Conservation (phyloP, 2,797 vertebrate species). For the Myripristis jacobus region DNA sequence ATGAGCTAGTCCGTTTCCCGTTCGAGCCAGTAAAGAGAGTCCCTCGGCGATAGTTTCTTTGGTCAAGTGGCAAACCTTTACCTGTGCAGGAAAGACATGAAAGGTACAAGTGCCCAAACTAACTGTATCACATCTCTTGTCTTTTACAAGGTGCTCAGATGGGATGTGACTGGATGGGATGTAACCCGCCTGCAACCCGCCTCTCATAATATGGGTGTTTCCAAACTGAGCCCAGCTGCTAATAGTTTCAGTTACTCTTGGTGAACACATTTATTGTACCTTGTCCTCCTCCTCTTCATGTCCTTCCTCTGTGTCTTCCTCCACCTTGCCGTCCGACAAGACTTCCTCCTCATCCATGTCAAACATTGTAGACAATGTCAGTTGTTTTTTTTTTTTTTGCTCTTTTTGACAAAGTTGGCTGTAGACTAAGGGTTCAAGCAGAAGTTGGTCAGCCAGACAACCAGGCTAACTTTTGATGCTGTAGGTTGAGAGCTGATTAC, state of each 20-base stretch:
- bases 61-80: constrained; percentile 76
- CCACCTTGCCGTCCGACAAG: constrained; percentile 53
- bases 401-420: background rate
- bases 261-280: too few species aligned
- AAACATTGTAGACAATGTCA: constrained; percentile 29
- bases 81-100: constrained; percentile 44
- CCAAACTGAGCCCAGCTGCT: too few species aligned
- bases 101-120: background rate
- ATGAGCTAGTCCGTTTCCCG: constrained; percentile 88
- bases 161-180: too few species aligned
- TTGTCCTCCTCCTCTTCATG: constrained; percentile 10
- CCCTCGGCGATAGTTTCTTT: constrained; percentile 83
- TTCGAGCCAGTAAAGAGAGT: constrained; percentile 90
- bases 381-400: background rate
- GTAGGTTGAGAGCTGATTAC: too few species aligned
- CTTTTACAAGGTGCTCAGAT: too few species aligned
- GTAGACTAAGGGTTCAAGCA: background rate
- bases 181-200: too few species aligned
- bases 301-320: constrained; percentile 44
- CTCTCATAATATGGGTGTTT: too few species aligned
- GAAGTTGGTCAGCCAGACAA: background rate
- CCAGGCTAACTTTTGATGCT: background rate
- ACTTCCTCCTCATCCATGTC: constrained; percentile 60
- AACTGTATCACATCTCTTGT: too few species aligned
- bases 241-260: too few species aligned